Evolutionary conservation across 35 echinoderm and acorn worm species (phyloP).

Genomic region (Heliocidaris tuberculata): DNA sequence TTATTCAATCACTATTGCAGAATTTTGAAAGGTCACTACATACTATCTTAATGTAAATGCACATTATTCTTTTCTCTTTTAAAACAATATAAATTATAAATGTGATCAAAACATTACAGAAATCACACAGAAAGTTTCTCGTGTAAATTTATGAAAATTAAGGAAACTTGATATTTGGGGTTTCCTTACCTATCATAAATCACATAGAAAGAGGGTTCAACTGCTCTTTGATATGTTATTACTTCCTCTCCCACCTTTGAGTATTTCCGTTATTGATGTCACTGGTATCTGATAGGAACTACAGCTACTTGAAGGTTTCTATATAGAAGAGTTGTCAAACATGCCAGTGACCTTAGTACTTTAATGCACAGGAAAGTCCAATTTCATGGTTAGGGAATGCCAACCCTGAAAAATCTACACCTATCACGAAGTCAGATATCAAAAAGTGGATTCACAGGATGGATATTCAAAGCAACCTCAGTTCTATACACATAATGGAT

Average conservation of each 20-base stretch:
- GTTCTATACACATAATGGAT: neutral
- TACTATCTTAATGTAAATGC: too few relatives aligned
- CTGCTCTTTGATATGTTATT: slow-evolving; percentile 2
- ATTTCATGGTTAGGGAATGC: neutral
- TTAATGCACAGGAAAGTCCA: slow-evolving; percentile 10
- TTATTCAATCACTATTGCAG: too few relatives aligned
- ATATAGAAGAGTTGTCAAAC: neutral
- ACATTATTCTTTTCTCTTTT: too few relatives aligned
- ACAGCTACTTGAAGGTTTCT: neutral
- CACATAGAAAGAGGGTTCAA: neutral
- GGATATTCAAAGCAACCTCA: neutral
- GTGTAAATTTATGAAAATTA: neutral
- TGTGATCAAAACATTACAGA: neutral
- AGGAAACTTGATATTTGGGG: neutral
- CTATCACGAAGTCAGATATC: neutral
- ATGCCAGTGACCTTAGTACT: neutral
- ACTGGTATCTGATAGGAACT: neutral
- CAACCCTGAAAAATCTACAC: neutral
- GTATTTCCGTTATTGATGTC: neutral
- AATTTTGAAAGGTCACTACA: too few relatives aligned
- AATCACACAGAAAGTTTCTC: neutral
- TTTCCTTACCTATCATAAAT: neutral
- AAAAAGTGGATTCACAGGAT: neutral
- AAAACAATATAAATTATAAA: neutral
- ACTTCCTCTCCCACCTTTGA: neutral